Base-by-base conservation (phyloP, 2,888 invertebrate species). In the Heliconius cydno region DNA sequence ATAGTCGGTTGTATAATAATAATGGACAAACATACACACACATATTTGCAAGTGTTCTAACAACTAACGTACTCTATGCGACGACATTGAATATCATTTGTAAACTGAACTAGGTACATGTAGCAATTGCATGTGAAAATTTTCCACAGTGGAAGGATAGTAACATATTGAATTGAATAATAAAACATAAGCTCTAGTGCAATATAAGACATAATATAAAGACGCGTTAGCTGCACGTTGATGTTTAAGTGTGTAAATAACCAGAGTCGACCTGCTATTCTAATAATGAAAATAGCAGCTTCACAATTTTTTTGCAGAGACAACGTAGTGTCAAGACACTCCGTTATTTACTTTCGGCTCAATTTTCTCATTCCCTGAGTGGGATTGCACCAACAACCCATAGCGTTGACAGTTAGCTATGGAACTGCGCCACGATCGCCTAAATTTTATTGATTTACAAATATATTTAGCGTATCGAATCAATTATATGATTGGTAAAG, bases 21-120 rank as follows among this genome's bases (percentile, higher is more conserved):
- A 52, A 52, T 78, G 71, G 4, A 67, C 34, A 41, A 6, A 65
- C 13, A 38, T 13, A 67, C 22, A 25, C 15, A 65, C 73, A 74
- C 71, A 76, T 81, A 77, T 78, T 68, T 79, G 57, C 60, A 66
- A 28, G 76, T 70, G 79, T 73, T 67, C 30, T 76, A 66, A 78
- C 75, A 78, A 80, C 75, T 75, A 81, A 74, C 73, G 25, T 66
- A 41, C 66, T 41, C 65, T 13, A 60, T n/a, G 68, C 68, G 77
- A 68, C 79, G 79, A 76, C 82, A 80, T 76, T 82, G 82, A 80
- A 76, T 78, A 15, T 76, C 72, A 82, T 79, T 82, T 79, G 82
- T 79, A 79, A 66, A 78, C 60, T 25, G 70, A 72, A 66, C 71
- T 68, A 38, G 52, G 57, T 63, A 72, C 77, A 79, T 67, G 67